phyloP scores from a whole-genome alignment of 2,113 vertebrate genomes.

The Penelope pileata region DNA sequence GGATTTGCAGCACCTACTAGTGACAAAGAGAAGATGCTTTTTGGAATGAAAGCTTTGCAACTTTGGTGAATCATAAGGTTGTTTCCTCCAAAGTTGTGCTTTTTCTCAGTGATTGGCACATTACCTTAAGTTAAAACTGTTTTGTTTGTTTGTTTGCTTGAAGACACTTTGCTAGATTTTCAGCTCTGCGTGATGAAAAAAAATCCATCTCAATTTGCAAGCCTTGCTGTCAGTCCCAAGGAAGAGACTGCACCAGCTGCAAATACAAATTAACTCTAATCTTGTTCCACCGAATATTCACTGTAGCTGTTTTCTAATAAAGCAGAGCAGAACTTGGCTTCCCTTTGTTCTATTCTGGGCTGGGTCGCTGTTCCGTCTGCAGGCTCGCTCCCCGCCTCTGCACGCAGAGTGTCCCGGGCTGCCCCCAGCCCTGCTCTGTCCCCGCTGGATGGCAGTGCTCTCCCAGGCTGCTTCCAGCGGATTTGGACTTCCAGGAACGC shows the following conservation, averaged over 20 bases:
- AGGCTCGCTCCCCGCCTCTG: fast-evolving
- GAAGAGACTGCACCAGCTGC: not conserved
- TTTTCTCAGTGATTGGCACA: not conserved
- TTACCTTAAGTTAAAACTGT: not conserved
- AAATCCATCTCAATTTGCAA: not conserved
- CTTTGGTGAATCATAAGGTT: fast-evolving
- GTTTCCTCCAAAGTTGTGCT: not conserved
- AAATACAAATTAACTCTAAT: not conserved
- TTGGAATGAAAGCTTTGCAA: not conserved
- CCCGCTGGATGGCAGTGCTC: constrained; percentile 55
- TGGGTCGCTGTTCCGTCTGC: not conserved
- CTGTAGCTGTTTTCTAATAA: constrained; percentile 41
- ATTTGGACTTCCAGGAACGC: constrained; percentile 25
- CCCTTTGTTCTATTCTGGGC: not conserved
- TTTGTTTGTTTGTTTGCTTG: not conserved
- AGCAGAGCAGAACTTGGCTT: not conserved
- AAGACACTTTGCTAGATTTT: not conserved
- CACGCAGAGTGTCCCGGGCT: fast-evolving
- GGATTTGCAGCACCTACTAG: not conserved
- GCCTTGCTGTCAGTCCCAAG: not conserved
- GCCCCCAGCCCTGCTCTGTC: not conserved
- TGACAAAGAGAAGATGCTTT: not conserved
- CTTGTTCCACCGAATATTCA: not conserved
- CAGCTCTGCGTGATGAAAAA: not conserved
- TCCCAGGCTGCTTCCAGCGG: not conserved